Evolutionary conservation across 2,113 vertebrate species (phyloP).

Genomic region (Lampris megalopsis): DNA sequence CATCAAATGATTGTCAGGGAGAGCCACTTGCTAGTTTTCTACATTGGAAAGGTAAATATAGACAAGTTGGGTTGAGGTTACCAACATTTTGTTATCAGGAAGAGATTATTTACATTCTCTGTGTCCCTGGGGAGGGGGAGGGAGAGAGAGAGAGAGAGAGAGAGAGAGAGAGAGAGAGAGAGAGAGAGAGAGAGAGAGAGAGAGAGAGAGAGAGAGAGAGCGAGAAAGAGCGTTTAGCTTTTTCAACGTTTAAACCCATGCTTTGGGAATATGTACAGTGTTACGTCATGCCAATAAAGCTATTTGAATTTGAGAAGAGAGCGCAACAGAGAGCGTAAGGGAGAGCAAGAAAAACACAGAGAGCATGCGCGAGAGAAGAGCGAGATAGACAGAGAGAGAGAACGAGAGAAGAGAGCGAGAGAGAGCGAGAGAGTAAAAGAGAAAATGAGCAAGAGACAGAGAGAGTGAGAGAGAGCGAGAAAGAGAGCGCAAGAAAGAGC

Average conservation of each 20-base stretch:
- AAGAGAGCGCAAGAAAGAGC: background rate
- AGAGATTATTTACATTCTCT: conserved; percentile 52
- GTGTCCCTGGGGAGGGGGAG: background rate
- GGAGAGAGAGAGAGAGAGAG: background rate
- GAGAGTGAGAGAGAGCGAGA: background rate
- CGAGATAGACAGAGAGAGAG: background rate
- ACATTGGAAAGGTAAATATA: too few species aligned
- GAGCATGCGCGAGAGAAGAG: too few species aligned
- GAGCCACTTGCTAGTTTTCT: too few species aligned
- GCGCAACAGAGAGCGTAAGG: background rate
- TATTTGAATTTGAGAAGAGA: too few species aligned
- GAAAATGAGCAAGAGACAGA: background rate
- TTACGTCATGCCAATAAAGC: too few species aligned
- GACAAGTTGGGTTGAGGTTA: background rate
- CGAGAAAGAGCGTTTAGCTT: background rate
- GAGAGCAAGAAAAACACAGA: background rate
- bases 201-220: background rate
- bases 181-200: background rate
- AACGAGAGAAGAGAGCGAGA: background rate
- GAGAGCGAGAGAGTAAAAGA: background rate
- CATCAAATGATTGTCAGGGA: too few species aligned
- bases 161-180: background rate
- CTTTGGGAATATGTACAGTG: too few species aligned
- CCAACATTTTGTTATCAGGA: conserved; percentile 60
- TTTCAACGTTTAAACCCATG: too few species aligned